Base-by-base conservation (phyloP, 2,113 vertebrate species). In the Phainopepla nitens region DNA sequence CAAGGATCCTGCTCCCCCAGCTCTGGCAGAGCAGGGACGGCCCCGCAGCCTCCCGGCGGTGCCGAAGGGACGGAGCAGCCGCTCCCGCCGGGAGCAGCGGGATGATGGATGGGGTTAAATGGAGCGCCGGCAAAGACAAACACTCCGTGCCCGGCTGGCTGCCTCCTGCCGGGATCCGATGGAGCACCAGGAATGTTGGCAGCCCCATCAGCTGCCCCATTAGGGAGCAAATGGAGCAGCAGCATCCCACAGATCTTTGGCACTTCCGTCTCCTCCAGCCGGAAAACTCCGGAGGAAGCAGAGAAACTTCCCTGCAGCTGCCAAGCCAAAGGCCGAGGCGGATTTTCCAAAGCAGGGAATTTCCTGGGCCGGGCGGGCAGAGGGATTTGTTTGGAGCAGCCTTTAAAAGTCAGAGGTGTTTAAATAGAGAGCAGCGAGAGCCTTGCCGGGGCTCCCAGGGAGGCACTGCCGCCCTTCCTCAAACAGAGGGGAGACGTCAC, bases 331-430 rank as follows among this genome's bases (percentile, higher is more conserved):
- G 68, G 94, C 35, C 33, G 11, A 0, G 2, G 3, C 0, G 31
- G 44, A 19, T 80, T 92, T 88, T 70, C 79, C 85, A 42, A 44
- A 69, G 83, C 45, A 35, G 28, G 82, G 90, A 79, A 80, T 42
- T 87, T 82, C 89, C 64, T 29, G 2, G 36, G 75, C 49, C 1
- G 0, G 29, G 70, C 0, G 1, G 71, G n/a, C 9, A 1, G 76
- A 87, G 81, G 77, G 19, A 19, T 69, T 93, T 90, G 66, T 58
- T 65, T 33, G 79, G 45, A n/a, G 53, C 1, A 6, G 71, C 56
- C 72, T 92, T 73, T 77, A 83, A 77, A 92, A 86, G 88, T 82
- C 82, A 89, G 65, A 95, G 82, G 82, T 72, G 85, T 86, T 93
- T 62, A 21, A 86, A 57, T 53, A 85, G 65, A 57, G 82, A 60